Evolutionary conservation across 2,797 vertebrate genomes (phyloP).

Genomic region (Rhabdomys pumilio): DNA sequence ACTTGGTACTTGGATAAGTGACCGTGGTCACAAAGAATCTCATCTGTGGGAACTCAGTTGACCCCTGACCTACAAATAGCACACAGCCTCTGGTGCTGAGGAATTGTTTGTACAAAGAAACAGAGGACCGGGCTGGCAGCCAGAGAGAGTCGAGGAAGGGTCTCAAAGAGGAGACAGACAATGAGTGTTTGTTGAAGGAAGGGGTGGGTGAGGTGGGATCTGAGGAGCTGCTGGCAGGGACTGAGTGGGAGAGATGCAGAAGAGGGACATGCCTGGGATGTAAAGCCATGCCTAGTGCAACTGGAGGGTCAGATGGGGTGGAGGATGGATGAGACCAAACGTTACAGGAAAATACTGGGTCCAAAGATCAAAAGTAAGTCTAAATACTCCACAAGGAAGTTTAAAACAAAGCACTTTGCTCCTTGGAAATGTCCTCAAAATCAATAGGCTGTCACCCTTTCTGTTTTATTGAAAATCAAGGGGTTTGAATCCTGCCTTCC

Average conservation of each 20-base stretch:
- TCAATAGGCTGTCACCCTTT: not conserved
- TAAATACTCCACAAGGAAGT: not conserved
- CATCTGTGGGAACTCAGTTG: not conserved
- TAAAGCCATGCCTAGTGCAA: not conserved
- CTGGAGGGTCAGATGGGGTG: not conserved
- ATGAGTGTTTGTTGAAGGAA: not conserved
- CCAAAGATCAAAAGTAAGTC: conserved; percentile 34
- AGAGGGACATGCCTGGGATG: not conserved
- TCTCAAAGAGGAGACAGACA: not conserved
- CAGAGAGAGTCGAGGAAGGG: not conserved
- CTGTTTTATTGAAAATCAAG: not conserved
- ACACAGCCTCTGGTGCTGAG: not conserved
- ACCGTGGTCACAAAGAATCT: not conserved
- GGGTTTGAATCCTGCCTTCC: not conserved
- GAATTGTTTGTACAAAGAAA: not conserved
- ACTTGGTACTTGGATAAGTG: not conserved
- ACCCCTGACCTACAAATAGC: not conserved
- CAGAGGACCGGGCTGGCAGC: not conserved
- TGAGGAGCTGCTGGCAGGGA: not conserved
- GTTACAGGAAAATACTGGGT: conserved; percentile 6
- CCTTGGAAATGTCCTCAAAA: not conserved
- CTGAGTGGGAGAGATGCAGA: not conserved
- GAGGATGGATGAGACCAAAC: not conserved
- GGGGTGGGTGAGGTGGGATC: not conserved
- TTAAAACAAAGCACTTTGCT: conserved; percentile 17